These are phyloP conservation scores for Coregonus ussuriensis DNA, from an alignment of 2,797 vertebrate species.

Conservation along the genomic window DNA sequence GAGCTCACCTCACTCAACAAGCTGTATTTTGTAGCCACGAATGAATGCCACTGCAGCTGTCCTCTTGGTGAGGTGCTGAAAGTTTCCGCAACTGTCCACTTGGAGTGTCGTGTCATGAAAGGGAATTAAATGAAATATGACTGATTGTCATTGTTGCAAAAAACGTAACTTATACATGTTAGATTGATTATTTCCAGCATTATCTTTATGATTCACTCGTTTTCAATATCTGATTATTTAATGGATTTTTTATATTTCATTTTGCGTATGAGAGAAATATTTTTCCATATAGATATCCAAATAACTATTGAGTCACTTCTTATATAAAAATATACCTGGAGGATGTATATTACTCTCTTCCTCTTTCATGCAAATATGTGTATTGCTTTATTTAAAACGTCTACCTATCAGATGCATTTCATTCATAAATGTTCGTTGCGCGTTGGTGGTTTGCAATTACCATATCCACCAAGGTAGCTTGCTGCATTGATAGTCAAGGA, in stretches of 20 bases:
- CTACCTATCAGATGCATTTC: background rate
- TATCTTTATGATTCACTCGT: background rate
- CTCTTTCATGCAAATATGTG: background rate
- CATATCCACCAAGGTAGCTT: constrained; percentile 19
- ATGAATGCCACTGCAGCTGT: constrained; percentile 61
- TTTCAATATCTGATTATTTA: background rate
- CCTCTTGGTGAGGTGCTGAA: constrained; percentile 71
- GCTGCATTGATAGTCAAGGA: constrained; percentile 23
- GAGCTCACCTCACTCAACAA: constrained; percentile 3
- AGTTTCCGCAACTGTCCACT: constrained; percentile 61
- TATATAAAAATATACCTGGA: background rate
- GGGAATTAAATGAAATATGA: background rate
- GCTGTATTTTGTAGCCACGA: background rate
- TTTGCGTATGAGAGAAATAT: background rate
- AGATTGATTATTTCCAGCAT: background rate
- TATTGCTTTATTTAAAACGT: background rate
- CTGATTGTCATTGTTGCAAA: background rate
- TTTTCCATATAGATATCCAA: background rate
- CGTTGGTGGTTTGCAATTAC: background rate
- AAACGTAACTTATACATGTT: background rate
- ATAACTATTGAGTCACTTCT: background rate
- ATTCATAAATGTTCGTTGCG: background rate
- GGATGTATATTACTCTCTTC: background rate
- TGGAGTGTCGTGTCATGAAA: constrained; percentile 15
- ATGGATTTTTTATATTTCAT: background rate